Evolutionary conservation across 2,113 vertebrate species (phyloP), one percentile per base, ranked within the genome.

Genomic region (Pangasianodon hypophthalmus): DNA sequence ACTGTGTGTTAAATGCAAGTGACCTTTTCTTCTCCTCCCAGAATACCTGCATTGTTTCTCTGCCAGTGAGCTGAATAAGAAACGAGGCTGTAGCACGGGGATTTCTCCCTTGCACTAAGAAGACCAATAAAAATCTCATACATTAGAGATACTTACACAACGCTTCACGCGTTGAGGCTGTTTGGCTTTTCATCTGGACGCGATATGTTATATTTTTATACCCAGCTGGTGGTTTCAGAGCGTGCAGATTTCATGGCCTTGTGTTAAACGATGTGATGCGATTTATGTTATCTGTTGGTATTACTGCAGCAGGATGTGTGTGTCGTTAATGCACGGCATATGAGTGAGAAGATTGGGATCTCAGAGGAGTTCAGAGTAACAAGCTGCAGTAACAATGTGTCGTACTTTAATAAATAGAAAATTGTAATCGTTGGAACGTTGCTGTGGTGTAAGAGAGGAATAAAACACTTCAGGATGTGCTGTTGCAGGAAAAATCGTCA

Each of bases 31-130:
- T 87, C 29, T 80, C 41, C 56, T 80, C 86, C 29, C 75, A n/a
- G 54, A 79, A 62, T 80, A 11, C 86, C 86, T 58, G 41, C 41
- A 50, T 88, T 88, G 87, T 81, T 88, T 81, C 16, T 64, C 60
- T 64, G 26, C 19, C 54, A 81, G 73, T n/a, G 37, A 21, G 75
- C 16, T 52, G 75, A 81, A 88, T 81, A 16, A 64, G 16, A 37
- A 88, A 48, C 14, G 24, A 46, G 44, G 9, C 21, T 48, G 1
- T 5, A 77, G 73, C 73, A 24, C 3, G 16, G 21, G 73, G 73
- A 48, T 77, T 77, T 77, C 71, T 75, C 44, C 11, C 73, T 48
- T 13, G 73, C 2, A 3, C 44, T 14, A 11, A 46, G 41, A 48
- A 26, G 44, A n/a, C 29, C 46, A 52, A 71, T 54, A n/a, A 54